Conservation (phyloP, 2,113 vertebrate species). For the Raja brachyura region DNA sequence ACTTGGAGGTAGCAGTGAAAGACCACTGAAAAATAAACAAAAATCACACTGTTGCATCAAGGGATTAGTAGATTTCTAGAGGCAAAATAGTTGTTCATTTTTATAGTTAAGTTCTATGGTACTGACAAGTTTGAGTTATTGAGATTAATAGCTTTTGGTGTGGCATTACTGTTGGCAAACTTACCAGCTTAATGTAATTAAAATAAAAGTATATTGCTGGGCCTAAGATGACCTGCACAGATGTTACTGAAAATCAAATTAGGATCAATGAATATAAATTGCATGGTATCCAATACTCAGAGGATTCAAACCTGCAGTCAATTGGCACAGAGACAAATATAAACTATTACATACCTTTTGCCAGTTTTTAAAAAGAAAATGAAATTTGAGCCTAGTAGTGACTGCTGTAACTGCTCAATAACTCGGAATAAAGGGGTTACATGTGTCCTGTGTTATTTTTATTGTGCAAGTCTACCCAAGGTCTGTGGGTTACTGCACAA, state of each 20-base stretch:
- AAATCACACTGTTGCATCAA: not conserved
- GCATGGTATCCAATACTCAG: not conserved
- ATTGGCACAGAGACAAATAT: slow-evolving; percentile 1
- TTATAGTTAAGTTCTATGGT: not conserved
- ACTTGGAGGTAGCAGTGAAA: not conserved
- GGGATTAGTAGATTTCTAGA: not conserved
- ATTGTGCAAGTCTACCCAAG: slow-evolving; percentile 17
- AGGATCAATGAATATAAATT: not conserved
- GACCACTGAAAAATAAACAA: not conserved
- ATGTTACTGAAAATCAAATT: slow-evolving; percentile 1
- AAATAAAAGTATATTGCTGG: slow-evolving; percentile 13
- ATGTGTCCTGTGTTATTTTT: slow-evolving; percentile 32
- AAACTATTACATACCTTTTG: slow-evolving; percentile 7
- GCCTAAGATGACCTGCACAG: not conserved
- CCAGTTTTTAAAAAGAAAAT: not conserved
- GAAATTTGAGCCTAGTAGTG: slow-evolving; percentile 1
- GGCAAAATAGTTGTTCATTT: not conserved
- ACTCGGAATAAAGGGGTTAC: slow-evolving; percentile 21
- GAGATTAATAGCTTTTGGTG: slow-evolving; percentile 5
- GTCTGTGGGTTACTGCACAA: slow-evolving; percentile 27
- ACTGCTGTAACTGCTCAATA: slow-evolving; percentile 34
- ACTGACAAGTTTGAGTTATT: not conserved
- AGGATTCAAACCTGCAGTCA: slow-evolving; percentile 10
- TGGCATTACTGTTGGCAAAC: not conserved
- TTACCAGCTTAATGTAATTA: not conserved